Percentiles rank a stretch among this genome's conserved stretches.
Conservation (phyloP, 2,113 vertebrate species). For the Callaeas wilsoni region DNA sequence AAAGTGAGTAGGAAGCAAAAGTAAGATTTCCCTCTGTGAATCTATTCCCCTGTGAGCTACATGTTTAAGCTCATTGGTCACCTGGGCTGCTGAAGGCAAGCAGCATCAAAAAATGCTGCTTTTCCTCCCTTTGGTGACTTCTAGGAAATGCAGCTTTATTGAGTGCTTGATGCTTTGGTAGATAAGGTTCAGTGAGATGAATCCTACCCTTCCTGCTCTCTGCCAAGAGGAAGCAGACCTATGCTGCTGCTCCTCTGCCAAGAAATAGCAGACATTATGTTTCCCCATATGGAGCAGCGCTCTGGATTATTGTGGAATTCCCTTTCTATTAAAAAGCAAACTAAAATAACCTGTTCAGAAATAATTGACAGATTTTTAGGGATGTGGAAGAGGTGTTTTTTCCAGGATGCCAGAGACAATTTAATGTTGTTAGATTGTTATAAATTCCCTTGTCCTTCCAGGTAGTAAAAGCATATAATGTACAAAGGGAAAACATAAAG, state of each 20-base stretch:
- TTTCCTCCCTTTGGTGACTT: neutral
- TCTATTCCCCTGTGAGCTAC: neutral
- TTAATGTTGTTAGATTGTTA: neutral
- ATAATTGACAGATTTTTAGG: neutral
- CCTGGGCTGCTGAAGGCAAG: neutral
- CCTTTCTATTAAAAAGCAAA: constrained; percentile 25
- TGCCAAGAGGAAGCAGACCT: constrained; percentile 38
- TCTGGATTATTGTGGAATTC: constrained; percentile 24
- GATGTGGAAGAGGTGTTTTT: neutral
- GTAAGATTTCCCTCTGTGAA: neutral
- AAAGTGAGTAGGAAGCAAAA: neutral
- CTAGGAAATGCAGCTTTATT: neutral
- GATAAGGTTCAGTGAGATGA: neutral
- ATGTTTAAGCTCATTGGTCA: neutral
- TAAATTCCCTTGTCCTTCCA: neutral
- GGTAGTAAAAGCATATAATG: neutral
- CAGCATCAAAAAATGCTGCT: neutral
- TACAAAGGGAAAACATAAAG: neutral
- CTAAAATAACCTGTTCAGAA: neutral
- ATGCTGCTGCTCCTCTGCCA: neutral
- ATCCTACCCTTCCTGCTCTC: neutral
- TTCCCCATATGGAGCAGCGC: neutral
- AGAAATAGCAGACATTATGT: neutral
- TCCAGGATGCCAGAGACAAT: neutral
- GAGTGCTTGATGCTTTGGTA: neutral